Base-by-base conservation (phyloP, 2,797 vertebrate species). In the Chelonia mydas region DNA sequence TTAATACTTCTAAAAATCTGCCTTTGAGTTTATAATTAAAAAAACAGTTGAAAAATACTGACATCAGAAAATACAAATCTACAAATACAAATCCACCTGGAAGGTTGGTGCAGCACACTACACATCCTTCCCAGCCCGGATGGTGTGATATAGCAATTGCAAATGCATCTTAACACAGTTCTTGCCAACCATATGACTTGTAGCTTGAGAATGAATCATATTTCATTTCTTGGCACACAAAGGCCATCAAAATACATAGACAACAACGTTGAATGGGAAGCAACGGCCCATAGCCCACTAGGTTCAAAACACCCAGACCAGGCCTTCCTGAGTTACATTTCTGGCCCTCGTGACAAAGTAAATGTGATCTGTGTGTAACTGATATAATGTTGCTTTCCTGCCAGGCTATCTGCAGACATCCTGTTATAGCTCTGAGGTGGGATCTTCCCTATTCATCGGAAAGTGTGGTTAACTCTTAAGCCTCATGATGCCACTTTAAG, bases 401-500 rank as follows among this genome's bases (percentile, higher is more conserved):
- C 1, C 0, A 25, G 1, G 1, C 1, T 81, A 31, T 41, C 72
- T 50, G 86, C 77, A 17, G 45, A 65, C 51, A 28, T 83, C 74
- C 81, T 6, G n/a, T 16, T 0, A 2, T 17, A 0, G 3, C 86
- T 87, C 45, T 50, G 19, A 33, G 25, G 17, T 74, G 37, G 5
- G 0, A 6, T 28, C 4, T 0, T 51, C 50, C 41, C 47, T 78
- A 5, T 0, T 5, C 88, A 41, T 13, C 0, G 0, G 21, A 1
- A 37, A 10, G 47, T 13, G 31, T 61, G 13, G 59, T 61, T 33
- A 61, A 61, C 59, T 61, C 59, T 33, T 61, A 15, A 16, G 59
- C 59, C 57, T 61, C 59, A 16, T 15, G 59, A 33, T 33, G 51
- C 83, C 25, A 4, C 88, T 25, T 0, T 15, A 27, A 76, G 81